A percentile compares a stretch with the other conserved stretches of the same genome.
Evolutionary conservation across 2,888 invertebrate species (phyloP).

Genomic region (Euproctis similis): DNA sequence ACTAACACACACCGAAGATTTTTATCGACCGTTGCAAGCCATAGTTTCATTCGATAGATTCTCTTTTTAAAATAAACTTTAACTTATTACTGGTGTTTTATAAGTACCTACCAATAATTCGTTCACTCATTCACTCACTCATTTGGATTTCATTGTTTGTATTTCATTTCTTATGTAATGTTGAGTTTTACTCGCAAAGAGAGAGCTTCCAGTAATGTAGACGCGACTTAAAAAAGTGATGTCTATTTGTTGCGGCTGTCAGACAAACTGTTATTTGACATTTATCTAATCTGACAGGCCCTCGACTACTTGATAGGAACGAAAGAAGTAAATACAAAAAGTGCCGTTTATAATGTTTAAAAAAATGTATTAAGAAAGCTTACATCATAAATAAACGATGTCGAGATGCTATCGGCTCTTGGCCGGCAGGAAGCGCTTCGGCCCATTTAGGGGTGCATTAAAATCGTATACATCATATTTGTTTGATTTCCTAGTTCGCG

Average conservation of each 20-base stretch:
- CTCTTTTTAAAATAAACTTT: too few relatives aligned
- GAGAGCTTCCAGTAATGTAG: constrained; percentile 1
- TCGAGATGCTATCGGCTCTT: constrained; percentile 60
- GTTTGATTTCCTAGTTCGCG: constrained; percentile 76
- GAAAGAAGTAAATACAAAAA: constrained; percentile 56
- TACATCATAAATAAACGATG: constrained; percentile 62
- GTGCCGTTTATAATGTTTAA: constrained; percentile 49
- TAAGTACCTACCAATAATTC: constrained; percentile 56
- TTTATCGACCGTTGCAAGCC: too few relatives aligned
- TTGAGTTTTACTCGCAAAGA: too few relatives aligned
- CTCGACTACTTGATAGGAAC: constrained; percentile 57
- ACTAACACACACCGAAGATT: too few relatives aligned
- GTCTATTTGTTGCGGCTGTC: constrained; percentile 16
- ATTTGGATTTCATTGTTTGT: constrained; percentile 42
- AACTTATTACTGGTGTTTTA: constrained; percentile 32
- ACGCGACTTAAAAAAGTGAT: too few relatives aligned
- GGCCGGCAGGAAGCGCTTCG: constrained; percentile 71
- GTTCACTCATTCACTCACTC: constrained; percentile 43
- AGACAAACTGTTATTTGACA: constrained; percentile 44
- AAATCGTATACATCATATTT: constrained; percentile 77
- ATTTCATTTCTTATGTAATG: constrained; percentile 34
- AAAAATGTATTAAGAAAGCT: constrained; percentile 43
- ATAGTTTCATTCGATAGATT: too few relatives aligned
- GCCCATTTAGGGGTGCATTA: constrained; percentile 76
- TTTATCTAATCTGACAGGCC: constrained; percentile 54